These are phyloP conservation scores for Drosophila navojoa DNA, from an alignment of 1,140 invertebrate species.

Conservation along the genomic window DNA sequence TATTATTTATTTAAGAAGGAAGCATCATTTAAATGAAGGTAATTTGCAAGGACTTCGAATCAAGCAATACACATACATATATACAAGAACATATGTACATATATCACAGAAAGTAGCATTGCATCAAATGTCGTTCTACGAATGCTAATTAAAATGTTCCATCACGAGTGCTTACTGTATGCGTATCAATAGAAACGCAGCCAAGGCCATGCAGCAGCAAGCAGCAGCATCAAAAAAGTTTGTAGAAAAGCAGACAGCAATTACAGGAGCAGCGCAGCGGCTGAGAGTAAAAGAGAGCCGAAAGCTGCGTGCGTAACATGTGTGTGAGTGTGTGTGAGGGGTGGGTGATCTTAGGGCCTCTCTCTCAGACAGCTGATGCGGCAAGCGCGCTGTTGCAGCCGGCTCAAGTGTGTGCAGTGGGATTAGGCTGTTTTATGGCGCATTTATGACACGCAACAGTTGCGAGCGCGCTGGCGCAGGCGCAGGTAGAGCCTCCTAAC, in stretches of 20 bases:
- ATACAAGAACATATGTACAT: not conserved
- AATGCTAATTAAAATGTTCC: not conserved
- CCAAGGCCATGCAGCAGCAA: slow-evolving; percentile 29
- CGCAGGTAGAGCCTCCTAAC: slow-evolving; percentile 52
- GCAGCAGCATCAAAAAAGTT: not conserved
- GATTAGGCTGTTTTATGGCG: slow-evolving; percentile 65
- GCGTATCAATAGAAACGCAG: slow-evolving; percentile 3
- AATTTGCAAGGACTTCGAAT: not conserved
- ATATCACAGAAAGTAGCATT: too few species aligned
- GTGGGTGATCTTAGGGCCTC: slow-evolving; percentile 14
- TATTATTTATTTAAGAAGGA: slow-evolving; percentile 2
- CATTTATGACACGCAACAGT: slow-evolving; percentile 71
- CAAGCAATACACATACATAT: not conserved
- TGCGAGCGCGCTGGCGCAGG: slow-evolving; percentile 24
- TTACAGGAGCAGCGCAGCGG: slow-evolving; percentile 4
- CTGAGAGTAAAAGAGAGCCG: not conserved
- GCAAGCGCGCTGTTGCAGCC: slow-evolving; percentile 37
- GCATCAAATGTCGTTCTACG: not conserved
- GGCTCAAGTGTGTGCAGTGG: slow-evolving; percentile 40
- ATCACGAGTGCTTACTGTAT: slow-evolving; percentile 14
- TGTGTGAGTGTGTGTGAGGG: not conserved
- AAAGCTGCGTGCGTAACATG: slow-evolving; percentile 17
- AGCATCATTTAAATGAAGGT: not conserved
- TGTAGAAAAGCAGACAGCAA: slow-evolving; percentile 11
- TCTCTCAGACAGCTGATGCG: slow-evolving; percentile 60